phyloP scores from a whole-genome alignment of 2,113 vertebrate species.

The Tiliqua scincoides region DNA sequence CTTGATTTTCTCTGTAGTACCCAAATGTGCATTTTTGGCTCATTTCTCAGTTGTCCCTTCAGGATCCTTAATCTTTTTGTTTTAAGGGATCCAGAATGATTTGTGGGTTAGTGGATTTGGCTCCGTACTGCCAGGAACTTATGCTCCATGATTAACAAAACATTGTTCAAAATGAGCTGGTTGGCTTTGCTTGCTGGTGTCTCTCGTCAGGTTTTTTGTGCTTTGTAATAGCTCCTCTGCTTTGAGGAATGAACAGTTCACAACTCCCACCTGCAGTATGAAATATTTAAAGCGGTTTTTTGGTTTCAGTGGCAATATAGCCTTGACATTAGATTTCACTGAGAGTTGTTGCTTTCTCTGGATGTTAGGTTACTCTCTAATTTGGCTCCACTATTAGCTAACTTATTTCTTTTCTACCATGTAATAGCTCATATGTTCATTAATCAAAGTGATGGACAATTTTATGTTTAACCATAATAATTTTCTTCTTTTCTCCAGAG shows the following conservation, averaged over 20 bases:
- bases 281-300: background rate
- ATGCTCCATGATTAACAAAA: background rate
- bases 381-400: background rate
- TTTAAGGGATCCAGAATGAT: constrained; percentile 15
- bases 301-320: background rate
- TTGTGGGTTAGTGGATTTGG: background rate
- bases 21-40: background rate
- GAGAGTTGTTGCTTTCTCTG: background rate
- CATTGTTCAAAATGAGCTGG: constrained; percentile 18
- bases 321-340: constrained; percentile 11
- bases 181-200: background rate
- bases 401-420: background rate
- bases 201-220: background rate
- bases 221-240: background rate
- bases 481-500: constrained; percentile 55
- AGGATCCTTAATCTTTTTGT: constrained; percentile 16
- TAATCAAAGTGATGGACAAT: background rate
- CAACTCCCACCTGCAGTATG: background rate
- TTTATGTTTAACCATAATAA: background rate
- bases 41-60: background rate
- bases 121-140: background rate
- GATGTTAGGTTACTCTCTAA: background rate
- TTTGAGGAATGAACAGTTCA: background rate
- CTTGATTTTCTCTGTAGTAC: constrained; percentile 18
- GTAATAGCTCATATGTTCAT: background rate